A percentile compares a stretch with the other conserved stretches of the same genome.
Evolutionary conservation across 2,888 invertebrate genomes (phyloP).

Genomic region (Heliothis peltigera): DNA sequence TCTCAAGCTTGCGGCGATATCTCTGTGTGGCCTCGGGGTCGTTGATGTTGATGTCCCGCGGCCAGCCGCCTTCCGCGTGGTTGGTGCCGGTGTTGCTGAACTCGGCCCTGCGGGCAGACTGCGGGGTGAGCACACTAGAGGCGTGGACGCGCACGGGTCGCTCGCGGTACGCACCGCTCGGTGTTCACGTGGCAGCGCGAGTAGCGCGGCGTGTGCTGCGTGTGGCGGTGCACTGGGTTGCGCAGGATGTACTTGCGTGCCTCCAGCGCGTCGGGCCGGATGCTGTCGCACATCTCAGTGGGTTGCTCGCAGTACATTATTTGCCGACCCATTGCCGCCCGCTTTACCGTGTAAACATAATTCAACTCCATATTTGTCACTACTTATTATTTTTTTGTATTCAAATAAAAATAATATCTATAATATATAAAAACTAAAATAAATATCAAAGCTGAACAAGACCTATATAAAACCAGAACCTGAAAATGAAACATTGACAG

Average conservation of each 20-base stretch:
- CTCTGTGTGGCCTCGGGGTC: conserved; percentile 49
- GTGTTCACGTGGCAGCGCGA: conserved; percentile 90
- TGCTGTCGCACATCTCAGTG: conserved; percentile 73
- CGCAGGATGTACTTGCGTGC: conserved; percentile 84
- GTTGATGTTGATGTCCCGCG: conserved; percentile 90
- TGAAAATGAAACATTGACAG: not conserved
- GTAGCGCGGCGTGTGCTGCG: conserved; percentile 81
- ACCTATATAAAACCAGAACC: not conserved
- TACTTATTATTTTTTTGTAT: not conserved
- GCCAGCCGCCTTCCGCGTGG: conserved; percentile 96
- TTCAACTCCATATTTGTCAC: conserved; percentile 69
- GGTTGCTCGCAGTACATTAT: conserved; percentile 81
- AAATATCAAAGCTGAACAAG: not conserved
- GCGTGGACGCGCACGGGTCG: not conserved
- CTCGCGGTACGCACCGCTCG: conserved; percentile 65
- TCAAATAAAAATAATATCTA: conserved; percentile 8
- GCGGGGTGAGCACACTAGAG: not conserved
- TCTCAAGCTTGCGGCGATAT: conserved; percentile 48
- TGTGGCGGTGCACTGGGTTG: conserved; percentile 86
- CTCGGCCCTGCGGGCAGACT: conserved; percentile 84
- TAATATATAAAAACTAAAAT: conserved; percentile 4
- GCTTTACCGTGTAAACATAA: conserved; percentile 82
- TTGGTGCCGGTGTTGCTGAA: conserved; percentile 90
- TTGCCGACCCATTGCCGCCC: conserved; percentile 84
- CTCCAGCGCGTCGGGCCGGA: conserved; percentile 65